Evolutionary conservation across 2,888 invertebrate genomes (phyloP).

Genomic region (Dasypolia templi): DNA sequence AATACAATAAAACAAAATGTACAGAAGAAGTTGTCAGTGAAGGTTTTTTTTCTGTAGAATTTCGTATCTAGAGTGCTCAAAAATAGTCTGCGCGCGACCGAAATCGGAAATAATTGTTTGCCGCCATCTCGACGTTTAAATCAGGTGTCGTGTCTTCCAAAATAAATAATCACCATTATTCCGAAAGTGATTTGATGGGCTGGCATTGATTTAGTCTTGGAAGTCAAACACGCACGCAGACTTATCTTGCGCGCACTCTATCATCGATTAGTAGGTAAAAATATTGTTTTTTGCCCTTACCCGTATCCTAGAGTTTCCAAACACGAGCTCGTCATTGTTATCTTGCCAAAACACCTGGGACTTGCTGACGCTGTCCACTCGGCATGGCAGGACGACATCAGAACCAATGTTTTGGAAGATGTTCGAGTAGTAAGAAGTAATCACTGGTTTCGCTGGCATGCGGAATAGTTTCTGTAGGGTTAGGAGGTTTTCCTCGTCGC

Average conservation of each 20-base stretch:
- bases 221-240: too few relatives aligned
- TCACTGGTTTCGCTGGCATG: slow-evolving; percentile 85
- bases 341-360: slow-evolving; percentile 93
- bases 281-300: slow-evolving; percentile 70
- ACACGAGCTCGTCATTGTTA: slow-evolving; percentile 88
- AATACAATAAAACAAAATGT: not conserved
- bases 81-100: too few relatives aligned
- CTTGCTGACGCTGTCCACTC: slow-evolving; percentile 91
- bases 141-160: too few relatives aligned
- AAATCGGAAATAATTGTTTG: too few relatives aligned
- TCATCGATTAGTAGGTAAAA: not conserved
- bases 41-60: not conserved
- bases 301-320: slow-evolving; percentile 87
- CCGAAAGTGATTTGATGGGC: too few relatives aligned
- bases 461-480: slow-evolving; percentile 83
- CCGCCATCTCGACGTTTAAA: too few relatives aligned
- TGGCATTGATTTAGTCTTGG: too few relatives aligned
- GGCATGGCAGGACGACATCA: slow-evolving; percentile 93
- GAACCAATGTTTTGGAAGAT: slow-evolving; percentile 91
- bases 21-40: too few relatives aligned
- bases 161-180: too few relatives aligned
- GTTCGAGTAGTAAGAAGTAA: slow-evolving; percentile 88
- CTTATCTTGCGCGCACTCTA: too few relatives aligned
- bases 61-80: not conserved
- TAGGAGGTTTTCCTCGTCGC: slow-evolving; percentile 75